Conservation (phyloP, 2,888 invertebrate genomes). For the Labia minor region DNA sequence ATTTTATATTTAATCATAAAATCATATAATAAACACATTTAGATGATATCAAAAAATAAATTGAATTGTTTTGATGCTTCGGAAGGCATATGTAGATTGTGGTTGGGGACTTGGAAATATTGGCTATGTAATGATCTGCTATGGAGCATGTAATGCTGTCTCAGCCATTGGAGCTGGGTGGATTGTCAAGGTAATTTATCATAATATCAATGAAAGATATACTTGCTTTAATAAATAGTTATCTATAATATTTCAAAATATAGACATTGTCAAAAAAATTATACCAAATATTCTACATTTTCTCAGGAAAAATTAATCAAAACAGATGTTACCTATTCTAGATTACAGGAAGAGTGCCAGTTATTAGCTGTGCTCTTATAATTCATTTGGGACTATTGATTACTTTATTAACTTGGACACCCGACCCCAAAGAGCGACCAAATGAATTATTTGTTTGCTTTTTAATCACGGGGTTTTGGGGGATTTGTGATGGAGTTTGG, state of each 20-base stretch:
- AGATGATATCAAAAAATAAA: too few species aligned
- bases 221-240: background rate
- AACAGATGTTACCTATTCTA: too few species aligned
- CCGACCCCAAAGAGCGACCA: conserved; percentile 32
- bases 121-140: conserved; percentile 58
- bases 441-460: conserved; percentile 39
- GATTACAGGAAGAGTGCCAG: conserved; percentile 39
- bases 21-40: too few species aligned
- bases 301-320: too few species aligned
- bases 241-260: background rate
- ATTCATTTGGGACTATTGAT: conserved; percentile 35
- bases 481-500: conserved; percentile 53
- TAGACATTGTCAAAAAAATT: background rate
- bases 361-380: conserved; percentile 35
- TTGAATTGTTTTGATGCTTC: background rate
- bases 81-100: conserved; percentile 49
- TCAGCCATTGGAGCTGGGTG: conserved; percentile 45
- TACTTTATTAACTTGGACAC: conserved; percentile 34
- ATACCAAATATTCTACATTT: too few species aligned
- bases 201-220: conserved; percentile 24
- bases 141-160: conserved; percentile 49
- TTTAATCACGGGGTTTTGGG: conserved; percentile 51
- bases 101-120: conserved; percentile 51
- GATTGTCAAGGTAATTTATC: conserved; percentile 33
- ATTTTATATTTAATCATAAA: conserved; percentile 16